These are phyloP conservation scores for Stigmatopora argus DNA, from an alignment of 2,113 vertebrate species.

Conservation along the genomic window DNA sequence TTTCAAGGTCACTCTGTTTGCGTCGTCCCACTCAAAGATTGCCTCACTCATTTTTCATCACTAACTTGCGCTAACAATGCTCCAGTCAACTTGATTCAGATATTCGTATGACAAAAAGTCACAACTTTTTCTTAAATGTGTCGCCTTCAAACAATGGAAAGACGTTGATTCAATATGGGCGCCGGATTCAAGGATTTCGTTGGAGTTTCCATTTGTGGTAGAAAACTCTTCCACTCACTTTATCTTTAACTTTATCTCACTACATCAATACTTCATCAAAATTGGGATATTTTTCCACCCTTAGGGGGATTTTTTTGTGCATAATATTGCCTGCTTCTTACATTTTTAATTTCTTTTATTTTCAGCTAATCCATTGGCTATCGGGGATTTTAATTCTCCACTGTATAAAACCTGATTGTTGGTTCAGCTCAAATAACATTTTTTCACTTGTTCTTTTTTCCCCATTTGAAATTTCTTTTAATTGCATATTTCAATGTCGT, in stretches of 20 bases:
- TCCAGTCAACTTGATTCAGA: conserved; percentile 37
- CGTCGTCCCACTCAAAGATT: conserved; percentile 44
- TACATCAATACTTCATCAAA: conserved; percentile 4
- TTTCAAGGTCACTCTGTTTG: conserved; percentile 31
- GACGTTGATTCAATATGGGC: conserved; percentile 14
- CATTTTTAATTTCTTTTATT: not conserved
- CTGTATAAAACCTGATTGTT: too few relatives aligned
- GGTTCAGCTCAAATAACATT: too few relatives aligned
- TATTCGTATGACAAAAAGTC: conserved; percentile 2
- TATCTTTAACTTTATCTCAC: conserved; percentile 15
- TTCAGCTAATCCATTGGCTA: not conserved
- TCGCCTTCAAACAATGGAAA: conserved; percentile 31
- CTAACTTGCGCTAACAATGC: conserved; percentile 40
- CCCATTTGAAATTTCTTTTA: too few relatives aligned
- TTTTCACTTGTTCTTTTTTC: too few relatives aligned
- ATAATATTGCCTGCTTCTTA: not conserved
- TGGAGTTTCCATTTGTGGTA: not conserved
- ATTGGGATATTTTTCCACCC: conserved; percentile 2
- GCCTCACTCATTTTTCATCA: conserved; percentile 39
- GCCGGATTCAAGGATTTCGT: conserved; percentile 5
- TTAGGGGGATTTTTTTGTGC: not conserved
- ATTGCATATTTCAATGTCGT: too few relatives aligned
- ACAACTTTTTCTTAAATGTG: not conserved
- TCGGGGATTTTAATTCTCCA: too few relatives aligned
- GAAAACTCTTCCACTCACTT: conserved; percentile 11